Conservation (phyloP, 1,140 invertebrate species). For the Aphelenchoides besseyi region DNA sequence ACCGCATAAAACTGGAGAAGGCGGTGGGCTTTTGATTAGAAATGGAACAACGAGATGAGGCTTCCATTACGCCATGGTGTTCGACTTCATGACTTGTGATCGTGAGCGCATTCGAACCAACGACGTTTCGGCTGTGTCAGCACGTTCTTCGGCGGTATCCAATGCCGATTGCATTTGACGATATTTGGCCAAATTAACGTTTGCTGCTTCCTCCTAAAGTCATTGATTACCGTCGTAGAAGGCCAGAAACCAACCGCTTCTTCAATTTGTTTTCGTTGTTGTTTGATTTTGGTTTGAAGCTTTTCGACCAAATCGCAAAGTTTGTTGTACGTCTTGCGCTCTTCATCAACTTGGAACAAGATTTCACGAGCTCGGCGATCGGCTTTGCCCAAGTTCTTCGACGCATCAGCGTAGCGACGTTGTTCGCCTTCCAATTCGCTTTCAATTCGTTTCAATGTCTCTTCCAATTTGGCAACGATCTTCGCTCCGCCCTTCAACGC, state of each 20-base stretch:
- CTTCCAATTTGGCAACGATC: conserved; percentile 70
- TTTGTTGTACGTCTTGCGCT: conserved; percentile 63
- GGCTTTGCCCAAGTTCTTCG: conserved; percentile 72
- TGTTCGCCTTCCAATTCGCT: conserved; percentile 95
- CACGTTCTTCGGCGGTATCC: conserved; percentile 95
- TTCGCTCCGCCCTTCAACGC: conserved; percentile 91
- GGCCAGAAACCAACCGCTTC: conserved; percentile 70
- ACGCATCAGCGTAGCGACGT: conserved; percentile 82
- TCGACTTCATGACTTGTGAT: conserved; percentile 31
- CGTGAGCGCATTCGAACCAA: conserved; percentile 43
- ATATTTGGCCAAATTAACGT: conserved; percentile 96
- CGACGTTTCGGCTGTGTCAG: conserved; percentile 81
- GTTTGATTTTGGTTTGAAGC: conserved; percentile 96
- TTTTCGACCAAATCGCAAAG: conserved; percentile 89
- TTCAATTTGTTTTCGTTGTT: conserved; percentile 98
- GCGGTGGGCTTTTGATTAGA: neutral
- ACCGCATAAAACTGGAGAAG: neutral
- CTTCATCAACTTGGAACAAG: conserved; percentile 72
- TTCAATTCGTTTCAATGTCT: conserved; percentile 75
- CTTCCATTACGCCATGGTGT: conserved; percentile 19
- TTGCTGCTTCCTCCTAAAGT: conserved; percentile 83
- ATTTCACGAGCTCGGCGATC: conserved; percentile 71
- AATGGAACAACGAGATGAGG: neutral
- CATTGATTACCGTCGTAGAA: neutral
- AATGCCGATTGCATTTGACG: conserved; percentile 96